phyloP scores from a whole-genome alignment of 2,797 vertebrate genomes.

The Syngnathus rostellatus region DNA sequence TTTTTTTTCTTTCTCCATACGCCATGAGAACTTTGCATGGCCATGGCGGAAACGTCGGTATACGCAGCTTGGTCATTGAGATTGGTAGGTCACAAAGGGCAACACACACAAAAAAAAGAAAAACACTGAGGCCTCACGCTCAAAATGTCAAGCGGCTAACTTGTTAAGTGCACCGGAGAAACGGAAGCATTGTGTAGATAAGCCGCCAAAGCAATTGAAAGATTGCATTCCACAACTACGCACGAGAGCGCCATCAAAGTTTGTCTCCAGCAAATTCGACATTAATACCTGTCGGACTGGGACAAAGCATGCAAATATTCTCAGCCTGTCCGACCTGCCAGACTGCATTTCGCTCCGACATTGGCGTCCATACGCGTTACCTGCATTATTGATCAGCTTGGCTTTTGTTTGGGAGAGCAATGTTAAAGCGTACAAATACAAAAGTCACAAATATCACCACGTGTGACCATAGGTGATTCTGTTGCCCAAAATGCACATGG shows the following conservation, averaged over 20 bases:
- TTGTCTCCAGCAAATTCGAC: background rate
- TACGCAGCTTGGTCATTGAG: slow-evolving; percentile 55
- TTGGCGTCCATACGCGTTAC: slow-evolving; percentile 55
- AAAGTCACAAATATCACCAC: slow-evolving; percentile 8
- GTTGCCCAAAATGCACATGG: background rate
- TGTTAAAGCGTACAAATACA: slow-evolving; percentile 34
- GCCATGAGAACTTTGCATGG: background rate
- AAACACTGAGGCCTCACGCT: slow-evolving; percentile 43
- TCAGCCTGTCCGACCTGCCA: slow-evolving; percentile 50
- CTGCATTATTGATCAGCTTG: slow-evolving; percentile 61
- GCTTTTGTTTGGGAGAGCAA: slow-evolving; percentile 48
- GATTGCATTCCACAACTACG: slow-evolving; percentile 18
- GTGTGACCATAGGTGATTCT: too few species aligned
- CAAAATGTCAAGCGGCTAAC: slow-evolving; percentile 44
- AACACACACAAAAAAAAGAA: slow-evolving; percentile 24
- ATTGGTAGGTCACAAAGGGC: slow-evolving; percentile 56
- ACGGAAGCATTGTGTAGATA: slow-evolving; percentile 31
- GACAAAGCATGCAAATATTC: slow-evolving; percentile 6
- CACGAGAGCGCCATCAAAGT: background rate
- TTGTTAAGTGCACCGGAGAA: slow-evolving; percentile 27
- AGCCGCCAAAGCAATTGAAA: slow-evolving; percentile 17
- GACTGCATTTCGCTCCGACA: slow-evolving; percentile 49
- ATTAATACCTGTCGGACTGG: background rate
- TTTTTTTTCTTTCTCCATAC: too few species aligned
- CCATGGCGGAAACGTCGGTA: slow-evolving; percentile 28